Conservation (phyloP, 2,888 invertebrate genomes). For the Sinohyriopsis cumingii region DNA sequence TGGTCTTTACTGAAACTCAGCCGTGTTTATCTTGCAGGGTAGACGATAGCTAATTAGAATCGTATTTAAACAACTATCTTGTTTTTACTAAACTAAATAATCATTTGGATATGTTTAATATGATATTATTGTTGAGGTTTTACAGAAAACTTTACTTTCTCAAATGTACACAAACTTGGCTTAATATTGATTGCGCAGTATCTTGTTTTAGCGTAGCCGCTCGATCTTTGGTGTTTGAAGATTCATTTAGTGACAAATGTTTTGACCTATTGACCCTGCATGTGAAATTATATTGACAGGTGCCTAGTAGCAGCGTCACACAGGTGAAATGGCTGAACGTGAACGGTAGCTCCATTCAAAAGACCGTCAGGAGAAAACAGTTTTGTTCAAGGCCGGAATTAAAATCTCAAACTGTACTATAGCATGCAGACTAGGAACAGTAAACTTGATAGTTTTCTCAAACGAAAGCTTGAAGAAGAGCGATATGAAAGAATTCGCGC, state of each 20-base stretch:
- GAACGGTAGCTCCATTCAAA: neutral
- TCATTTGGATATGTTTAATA: no score
- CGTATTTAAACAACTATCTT: no score
- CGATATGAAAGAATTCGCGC: conserved; percentile 66
- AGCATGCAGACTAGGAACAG: conserved; percentile 64
- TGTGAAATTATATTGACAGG: conserved; percentile 38
- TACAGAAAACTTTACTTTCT: no score
- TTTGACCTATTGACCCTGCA: conserved; percentile 40
- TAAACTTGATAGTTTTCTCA: conserved; percentile 69
- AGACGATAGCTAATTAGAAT: no score
- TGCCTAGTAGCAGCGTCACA: conserved; percentile 42
- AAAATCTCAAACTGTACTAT: conserved; percentile 15
- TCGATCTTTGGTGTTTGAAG: conserved; percentile 1
- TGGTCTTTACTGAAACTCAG: no score
- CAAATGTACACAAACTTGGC: no score
- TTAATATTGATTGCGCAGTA: no score
- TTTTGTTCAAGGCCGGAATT: neutral
- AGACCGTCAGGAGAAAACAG: conserved; percentile 8
- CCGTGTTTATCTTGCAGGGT: no score
- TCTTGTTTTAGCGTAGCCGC: neutral
- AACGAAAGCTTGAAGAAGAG: conserved; percentile 62
- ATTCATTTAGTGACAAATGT: conserved; percentile 1
- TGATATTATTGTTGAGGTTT: no score
- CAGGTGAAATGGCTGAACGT: conserved; percentile 1
- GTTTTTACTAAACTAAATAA: no score